phyloP scores from a whole-genome alignment of 2,797 vertebrate species.

The Phalanger gymnotis region DNA sequence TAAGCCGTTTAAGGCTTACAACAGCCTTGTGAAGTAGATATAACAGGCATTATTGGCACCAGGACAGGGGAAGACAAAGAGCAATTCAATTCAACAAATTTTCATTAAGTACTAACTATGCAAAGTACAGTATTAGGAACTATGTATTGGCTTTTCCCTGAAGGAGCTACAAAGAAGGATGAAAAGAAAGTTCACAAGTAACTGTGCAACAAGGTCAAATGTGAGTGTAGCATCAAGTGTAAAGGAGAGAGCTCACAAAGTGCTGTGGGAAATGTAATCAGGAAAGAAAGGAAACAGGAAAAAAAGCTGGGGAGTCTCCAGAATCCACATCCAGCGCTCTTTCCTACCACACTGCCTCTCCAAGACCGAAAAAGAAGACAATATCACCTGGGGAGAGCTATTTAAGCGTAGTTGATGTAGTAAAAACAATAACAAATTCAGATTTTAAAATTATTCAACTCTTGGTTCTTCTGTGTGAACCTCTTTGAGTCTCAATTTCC shows the following conservation, averaged over 20 bases:
- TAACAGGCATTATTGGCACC: neutral
- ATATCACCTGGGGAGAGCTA: neutral
- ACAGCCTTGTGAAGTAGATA: neutral
- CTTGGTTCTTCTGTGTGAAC: neutral
- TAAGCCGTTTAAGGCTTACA: neutral
- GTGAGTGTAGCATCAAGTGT: neutral
- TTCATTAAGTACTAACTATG: neutral
- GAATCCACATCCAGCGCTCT: neutral
- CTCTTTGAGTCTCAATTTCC: neutral
- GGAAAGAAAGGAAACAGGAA: neutral
- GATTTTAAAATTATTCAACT: neutral
- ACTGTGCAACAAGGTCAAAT: neutral
- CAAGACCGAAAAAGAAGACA: neutral
- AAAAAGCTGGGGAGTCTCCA: neutral
- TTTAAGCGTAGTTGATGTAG: neutral
- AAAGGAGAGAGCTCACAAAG: neutral
- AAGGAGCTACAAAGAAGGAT: neutral
- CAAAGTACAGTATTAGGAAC: neutral
- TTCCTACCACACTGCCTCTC: neutral
- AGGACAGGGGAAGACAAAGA: neutral
- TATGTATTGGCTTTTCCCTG: neutral
- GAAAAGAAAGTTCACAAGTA: neutral
- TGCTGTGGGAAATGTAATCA: neutral
- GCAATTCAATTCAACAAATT: neutral
- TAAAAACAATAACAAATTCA: neutral